phyloP scores from a whole-genome alignment of 2,888 invertebrate species.

The Baccha elongata region DNA sequence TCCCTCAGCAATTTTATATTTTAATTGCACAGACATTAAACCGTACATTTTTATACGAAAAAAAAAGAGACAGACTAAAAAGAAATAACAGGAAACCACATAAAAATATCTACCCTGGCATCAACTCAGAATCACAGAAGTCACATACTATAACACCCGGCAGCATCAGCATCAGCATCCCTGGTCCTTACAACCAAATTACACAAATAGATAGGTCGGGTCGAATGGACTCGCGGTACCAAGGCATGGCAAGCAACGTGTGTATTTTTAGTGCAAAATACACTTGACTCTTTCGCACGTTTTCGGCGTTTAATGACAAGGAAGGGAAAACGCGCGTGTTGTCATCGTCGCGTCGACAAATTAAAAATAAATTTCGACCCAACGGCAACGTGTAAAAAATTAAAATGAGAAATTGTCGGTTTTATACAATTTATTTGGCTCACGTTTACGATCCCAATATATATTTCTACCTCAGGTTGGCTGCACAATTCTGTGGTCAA shows the following conservation, averaged over 20 bases:
- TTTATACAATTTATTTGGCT: slow-evolving; percentile 30
- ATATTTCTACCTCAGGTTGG: slow-evolving; percentile 10
- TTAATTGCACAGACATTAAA: slow-evolving; percentile 70
- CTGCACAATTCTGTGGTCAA: slow-evolving; percentile 35
- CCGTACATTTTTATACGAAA: slow-evolving; percentile 15
- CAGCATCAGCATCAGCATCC: slow-evolving; percentile 6
- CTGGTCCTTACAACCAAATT: slow-evolving; percentile 45
- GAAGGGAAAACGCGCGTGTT: slow-evolving; percentile 47
- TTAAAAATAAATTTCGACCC: slow-evolving; percentile 64
- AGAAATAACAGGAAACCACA: slow-evolving; percentile 51
- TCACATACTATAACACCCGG: not conserved
- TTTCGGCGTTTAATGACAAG: slow-evolving; percentile 60
- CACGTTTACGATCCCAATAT: slow-evolving; percentile 15
- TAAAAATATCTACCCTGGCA: slow-evolving; percentile 47
- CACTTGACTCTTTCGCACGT: slow-evolving; percentile 34
- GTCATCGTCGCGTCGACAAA: slow-evolving; percentile 42
- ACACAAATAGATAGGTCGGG: slow-evolving; percentile 53
- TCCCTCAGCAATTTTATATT: slow-evolving; percentile 64
- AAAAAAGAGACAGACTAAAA: slow-evolving; percentile 21
- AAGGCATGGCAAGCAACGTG: not conserved
- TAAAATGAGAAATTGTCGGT: slow-evolving; percentile 28
- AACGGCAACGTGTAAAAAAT: slow-evolving; percentile 27
- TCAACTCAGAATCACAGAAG: slow-evolving; percentile 27
- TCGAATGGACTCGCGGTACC: not conserved
- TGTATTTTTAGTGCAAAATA: slow-evolving; percentile 2